Conservation (phyloP, 2,113 vertebrate genomes). For the Tetrao urogallus region DNA sequence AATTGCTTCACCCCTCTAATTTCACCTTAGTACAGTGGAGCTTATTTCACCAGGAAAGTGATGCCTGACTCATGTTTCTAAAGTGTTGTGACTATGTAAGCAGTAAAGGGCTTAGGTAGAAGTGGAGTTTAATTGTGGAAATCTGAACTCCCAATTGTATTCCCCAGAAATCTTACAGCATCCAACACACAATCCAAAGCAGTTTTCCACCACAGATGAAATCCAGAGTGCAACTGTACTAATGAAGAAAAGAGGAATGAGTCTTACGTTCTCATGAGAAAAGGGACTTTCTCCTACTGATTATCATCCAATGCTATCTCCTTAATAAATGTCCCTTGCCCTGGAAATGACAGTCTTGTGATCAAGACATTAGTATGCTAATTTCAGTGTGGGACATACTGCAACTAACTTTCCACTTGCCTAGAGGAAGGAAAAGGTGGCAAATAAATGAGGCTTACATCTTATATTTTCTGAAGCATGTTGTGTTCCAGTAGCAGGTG, state of each 20-base stretch:
- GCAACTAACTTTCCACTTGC: not conserved
- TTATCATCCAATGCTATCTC: not conserved
- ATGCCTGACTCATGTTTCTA: not conserved
- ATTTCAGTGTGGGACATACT: not conserved
- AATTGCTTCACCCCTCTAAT: not conserved
- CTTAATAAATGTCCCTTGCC: not conserved
- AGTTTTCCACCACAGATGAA: not conserved
- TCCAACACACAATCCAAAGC: not conserved
- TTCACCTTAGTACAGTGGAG: not conserved
- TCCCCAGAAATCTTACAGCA: not conserved
- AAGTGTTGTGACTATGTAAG: not conserved
- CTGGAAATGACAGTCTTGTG: slow-evolving; percentile 9
- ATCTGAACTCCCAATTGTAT: not conserved
- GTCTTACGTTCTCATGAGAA: not conserved
- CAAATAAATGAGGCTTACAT: not conserved
- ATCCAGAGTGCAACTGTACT: not conserved
- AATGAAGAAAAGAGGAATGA: not conserved
- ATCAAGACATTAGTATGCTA: slow-evolving; percentile 9
- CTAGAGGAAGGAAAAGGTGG: not conserved
- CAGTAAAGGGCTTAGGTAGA: not conserved
- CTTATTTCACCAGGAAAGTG: not conserved
- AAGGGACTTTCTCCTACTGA: not conserved
- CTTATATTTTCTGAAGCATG: not conserved
- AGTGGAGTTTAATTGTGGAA: not conserved
- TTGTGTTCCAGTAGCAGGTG: not conserved